Evolutionary conservation across 2,888 invertebrate genomes (phyloP).

Genomic region (Carpatolechia fugitivella): DNA sequence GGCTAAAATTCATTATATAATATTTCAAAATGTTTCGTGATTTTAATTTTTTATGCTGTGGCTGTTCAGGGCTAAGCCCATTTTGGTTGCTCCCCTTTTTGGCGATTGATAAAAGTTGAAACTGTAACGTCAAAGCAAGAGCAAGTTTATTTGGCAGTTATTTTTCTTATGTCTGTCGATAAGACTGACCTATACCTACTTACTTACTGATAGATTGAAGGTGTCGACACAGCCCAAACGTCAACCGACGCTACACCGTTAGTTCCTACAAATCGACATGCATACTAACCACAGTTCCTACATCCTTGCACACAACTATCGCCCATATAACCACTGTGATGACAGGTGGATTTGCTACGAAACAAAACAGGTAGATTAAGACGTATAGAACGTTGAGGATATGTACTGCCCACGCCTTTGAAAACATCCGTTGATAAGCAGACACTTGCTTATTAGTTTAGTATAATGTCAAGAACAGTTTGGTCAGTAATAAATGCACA

Average conservation of each 20-base stretch:
- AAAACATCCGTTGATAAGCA: constrained; percentile 9
- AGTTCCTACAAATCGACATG: constrained; percentile 63
- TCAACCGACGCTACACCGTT: constrained; percentile 62
- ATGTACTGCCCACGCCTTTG: not conserved
- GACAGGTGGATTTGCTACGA: not conserved
- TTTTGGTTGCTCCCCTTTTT: too few species aligned
- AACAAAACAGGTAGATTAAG: not conserved
- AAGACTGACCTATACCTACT: too few species aligned
- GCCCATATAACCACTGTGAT: not conserved
- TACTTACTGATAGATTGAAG: not conserved
- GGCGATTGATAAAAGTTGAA: too few species aligned
- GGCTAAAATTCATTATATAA: too few species aligned
- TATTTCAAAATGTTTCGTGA: too few species aligned
- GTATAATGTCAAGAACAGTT: not conserved
- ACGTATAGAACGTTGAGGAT: not conserved
- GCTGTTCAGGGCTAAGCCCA: too few species aligned
- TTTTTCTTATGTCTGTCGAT: too few species aligned
- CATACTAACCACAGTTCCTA: constrained; percentile 45
- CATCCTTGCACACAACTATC: constrained; percentile 1
- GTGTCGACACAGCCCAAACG: constrained; percentile 30
- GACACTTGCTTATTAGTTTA: not conserved
- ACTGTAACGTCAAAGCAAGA: too few species aligned
- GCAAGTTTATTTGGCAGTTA: too few species aligned
- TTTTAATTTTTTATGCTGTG: too few species aligned
- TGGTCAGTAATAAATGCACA: not conserved